phyloP scores from a whole-genome alignment of 2,113 vertebrate genomes.

The Agelaius phoeniceus region DNA sequence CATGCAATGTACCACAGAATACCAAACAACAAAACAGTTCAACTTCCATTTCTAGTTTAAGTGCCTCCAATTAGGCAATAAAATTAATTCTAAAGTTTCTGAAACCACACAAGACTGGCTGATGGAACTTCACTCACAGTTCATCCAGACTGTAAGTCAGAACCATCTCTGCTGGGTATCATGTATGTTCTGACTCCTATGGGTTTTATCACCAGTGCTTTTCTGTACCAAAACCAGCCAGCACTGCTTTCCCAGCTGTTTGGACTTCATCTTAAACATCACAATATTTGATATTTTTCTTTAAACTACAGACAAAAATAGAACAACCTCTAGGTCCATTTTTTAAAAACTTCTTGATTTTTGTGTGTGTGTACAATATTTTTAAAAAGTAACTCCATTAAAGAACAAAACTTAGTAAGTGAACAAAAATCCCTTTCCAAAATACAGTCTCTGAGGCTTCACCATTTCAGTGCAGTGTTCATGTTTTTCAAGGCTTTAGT shows the following conservation, averaged over 20 bases:
- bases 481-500: not conserved
- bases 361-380: accelerated
- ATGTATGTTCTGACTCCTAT: not conserved
- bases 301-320: not conserved
- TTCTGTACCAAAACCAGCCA: not conserved
- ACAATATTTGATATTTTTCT: not conserved
- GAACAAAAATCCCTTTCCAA: not conserved
- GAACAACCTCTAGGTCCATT: not conserved
- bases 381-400: not conserved
- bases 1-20: not conserved
- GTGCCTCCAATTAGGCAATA: not conserved
- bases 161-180: not conserved
- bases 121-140: not conserved
- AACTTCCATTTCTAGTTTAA: not conserved
- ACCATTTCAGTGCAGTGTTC: not conserved
- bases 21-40: not conserved
- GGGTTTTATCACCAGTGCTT: not conserved
- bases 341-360: not conserved
- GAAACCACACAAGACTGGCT: not conserved
- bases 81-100: not conserved
- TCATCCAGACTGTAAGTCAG: not conserved
- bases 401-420: not conserved
- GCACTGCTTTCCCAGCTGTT: not conserved
- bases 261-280: not conserved
- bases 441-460: not conserved